These are phyloP conservation scores for Cyprinus carpio DNA, from an alignment of 2,113 vertebrate genomes.

Conservation along the genomic window DNA sequence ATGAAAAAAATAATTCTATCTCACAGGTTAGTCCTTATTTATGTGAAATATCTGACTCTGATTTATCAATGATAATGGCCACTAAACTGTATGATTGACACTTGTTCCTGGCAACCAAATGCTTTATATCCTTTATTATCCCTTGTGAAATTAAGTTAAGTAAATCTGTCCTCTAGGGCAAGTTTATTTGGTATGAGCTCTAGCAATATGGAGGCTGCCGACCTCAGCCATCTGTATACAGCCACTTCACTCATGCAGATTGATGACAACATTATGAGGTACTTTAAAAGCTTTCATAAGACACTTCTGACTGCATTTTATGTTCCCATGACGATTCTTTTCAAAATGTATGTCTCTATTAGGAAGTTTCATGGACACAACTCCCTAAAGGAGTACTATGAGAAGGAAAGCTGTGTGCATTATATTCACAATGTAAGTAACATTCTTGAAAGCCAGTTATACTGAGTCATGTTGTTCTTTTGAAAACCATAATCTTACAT, in stretches of 20 bases:
- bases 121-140: not conserved
- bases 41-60: not conserved
- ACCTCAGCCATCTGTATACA: constrained; percentile 86
- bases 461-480: not conserved
- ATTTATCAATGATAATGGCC: not conserved
- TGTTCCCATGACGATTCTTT: not conserved
- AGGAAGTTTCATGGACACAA: constrained; percentile 96
- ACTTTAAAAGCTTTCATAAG: constrained; percentile 38
- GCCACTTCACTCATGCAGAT: constrained; percentile 98
- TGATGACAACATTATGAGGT: constrained; percentile 97
- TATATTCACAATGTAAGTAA: constrained; percentile 91
- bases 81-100: not conserved
- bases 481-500: not conserved
- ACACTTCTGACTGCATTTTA: not conserved
- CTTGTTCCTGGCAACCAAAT: not conserved
- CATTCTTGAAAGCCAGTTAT: not conserved
- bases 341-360: constrained; percentile 27
- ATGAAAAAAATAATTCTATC: constrained; percentile 99
- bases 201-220: constrained; percentile 80
- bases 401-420: constrained; percentile 94
- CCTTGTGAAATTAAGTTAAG: no score
- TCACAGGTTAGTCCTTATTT: constrained; percentile 81
- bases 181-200: constrained; percentile 84
- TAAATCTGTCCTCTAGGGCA: no score
- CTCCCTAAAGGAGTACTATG: constrained; percentile 95